phyloP scores from a whole-genome alignment of 2,797 vertebrate species.

The Ctenopoma kingsleyae region DNA sequence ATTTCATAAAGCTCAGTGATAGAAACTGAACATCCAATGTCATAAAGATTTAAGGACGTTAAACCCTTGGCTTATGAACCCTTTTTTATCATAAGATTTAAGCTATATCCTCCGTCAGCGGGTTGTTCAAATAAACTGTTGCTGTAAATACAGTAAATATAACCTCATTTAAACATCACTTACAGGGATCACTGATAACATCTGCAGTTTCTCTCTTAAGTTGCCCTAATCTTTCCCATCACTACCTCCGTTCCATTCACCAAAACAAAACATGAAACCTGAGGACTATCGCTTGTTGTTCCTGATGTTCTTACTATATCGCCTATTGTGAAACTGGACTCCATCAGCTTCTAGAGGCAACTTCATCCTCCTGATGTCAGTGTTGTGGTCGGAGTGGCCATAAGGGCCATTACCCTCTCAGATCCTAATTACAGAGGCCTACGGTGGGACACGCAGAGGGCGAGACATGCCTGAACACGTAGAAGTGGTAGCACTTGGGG shows the following conservation, averaged over 20 bases:
- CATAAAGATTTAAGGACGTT: too few species aligned
- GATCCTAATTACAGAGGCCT: slow-evolving; percentile 63
- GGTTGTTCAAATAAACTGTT: background rate
- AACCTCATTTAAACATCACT: background rate
- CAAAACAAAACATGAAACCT: background rate
- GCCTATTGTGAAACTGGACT: slow-evolving; percentile 10
- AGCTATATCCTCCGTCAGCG: too few species aligned
- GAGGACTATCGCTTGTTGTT: background rate
- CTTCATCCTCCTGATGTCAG: background rate
- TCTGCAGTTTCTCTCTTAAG: background rate
- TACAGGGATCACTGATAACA: slow-evolving; percentile 3
- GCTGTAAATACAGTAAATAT: background rate
- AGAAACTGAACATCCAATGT: too few species aligned
- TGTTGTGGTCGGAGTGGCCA: background rate
- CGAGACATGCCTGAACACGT: slow-evolving; percentile 55
- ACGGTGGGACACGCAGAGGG: slow-evolving; percentile 30
- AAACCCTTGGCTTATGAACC: too few species aligned
- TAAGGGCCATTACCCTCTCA: slow-evolving; percentile 21
- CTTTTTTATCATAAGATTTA: too few species aligned
- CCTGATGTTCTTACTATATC: background rate
- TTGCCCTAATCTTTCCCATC: background rate
- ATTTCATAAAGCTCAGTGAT: too few species aligned
- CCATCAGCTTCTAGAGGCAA: slow-evolving; percentile 14
- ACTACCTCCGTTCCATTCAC: background rate
- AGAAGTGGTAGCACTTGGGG: slow-evolving; percentile 1